Evolutionary conservation across 2,888 invertebrate genomes (phyloP).

Genomic region (Hetaerina titia): DNA sequence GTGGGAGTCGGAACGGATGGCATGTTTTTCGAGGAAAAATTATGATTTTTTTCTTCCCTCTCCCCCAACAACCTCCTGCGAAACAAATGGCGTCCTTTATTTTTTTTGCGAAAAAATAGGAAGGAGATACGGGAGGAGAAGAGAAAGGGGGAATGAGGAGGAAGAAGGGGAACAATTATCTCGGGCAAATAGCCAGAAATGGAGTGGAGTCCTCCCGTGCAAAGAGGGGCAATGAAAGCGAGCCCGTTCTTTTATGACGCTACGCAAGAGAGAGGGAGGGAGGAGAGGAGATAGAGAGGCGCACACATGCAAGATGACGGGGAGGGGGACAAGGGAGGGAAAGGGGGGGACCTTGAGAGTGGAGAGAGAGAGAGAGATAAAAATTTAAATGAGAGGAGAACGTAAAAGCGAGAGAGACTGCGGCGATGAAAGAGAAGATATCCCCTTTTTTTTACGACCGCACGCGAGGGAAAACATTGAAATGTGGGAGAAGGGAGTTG

Average conservation of each 20-base stretch:
- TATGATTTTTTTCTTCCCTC: not conserved
- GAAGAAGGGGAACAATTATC: not conserved
- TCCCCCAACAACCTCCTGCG: too few relatives aligned
- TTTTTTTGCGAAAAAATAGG: not conserved
- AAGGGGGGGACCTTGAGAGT: not conserved
- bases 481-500: not conserved
- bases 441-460: slow-evolving; percentile 19
- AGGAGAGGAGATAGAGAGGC: not conserved
- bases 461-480: not conserved
- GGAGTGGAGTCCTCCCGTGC: slow-evolving; percentile 4
- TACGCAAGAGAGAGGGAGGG: not conserved
- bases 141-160: not conserved
- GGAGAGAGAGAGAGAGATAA: not conserved
- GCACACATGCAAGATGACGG: not conserved
- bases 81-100: not conserved
- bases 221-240: slow-evolving; percentile 20
- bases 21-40: slow-evolving; percentile 13
- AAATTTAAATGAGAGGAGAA: slow-evolving; percentile 27
- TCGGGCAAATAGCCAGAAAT: slow-evolving; percentile 32
- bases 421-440: not conserved
- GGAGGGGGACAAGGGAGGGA: not conserved
- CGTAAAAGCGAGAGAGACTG: not conserved
- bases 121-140: not conserved
- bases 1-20: slow-evolving; percentile 24
- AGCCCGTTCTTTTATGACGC: slow-evolving; percentile 29